Evolutionary conservation across 1,140 invertebrate genomes (phyloP).

Genomic region (Drosophila setifemur): DNA sequence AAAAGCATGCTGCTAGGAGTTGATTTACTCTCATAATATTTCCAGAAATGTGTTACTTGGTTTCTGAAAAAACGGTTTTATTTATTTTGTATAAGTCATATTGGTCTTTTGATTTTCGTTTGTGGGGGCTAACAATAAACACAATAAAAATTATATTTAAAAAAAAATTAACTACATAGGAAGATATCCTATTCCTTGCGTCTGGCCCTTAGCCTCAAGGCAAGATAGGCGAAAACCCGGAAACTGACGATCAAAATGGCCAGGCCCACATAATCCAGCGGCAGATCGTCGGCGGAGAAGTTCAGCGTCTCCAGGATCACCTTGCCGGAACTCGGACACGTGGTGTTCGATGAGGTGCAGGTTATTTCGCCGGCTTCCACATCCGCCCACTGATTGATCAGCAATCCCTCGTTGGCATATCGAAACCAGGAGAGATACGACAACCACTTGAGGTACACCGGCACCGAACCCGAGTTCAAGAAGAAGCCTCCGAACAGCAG

Average conservation of each 20-base stretch:
- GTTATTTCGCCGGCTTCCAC: slow-evolving; percentile 86
- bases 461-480: slow-evolving; percentile 94
- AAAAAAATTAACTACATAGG: slow-evolving; percentile 20
- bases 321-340: slow-evolving; percentile 89
- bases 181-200: slow-evolving; percentile 78
- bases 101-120: slow-evolving; percentile 14
- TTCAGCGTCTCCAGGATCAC: slow-evolving; percentile 91
- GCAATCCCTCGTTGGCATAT: slow-evolving; percentile 95
- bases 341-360: slow-evolving; percentile 88
- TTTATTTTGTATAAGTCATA: not conserved
- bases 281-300: slow-evolving; percentile 90
- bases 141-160: slow-evolving; percentile 17
- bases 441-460: slow-evolving; percentile 94
- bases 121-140: slow-evolving; percentile 31
- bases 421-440: slow-evolving; percentile 97
- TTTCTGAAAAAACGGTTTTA: not conserved
- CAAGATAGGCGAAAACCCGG: slow-evolving; percentile 89
- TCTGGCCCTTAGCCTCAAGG: slow-evolving; percentile 86
- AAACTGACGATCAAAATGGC: slow-evolving; percentile 89
- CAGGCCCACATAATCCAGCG: slow-evolving; percentile 88
- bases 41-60: not conserved
- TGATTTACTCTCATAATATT: no score
- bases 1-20: no score
- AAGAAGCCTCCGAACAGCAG: slow-evolving; percentile 98
- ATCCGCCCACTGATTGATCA: slow-evolving; percentile 96